Evolutionary conservation across 1,140 invertebrate species (phyloP).

Genomic region (Acyrthosiphon pisum): DNA sequence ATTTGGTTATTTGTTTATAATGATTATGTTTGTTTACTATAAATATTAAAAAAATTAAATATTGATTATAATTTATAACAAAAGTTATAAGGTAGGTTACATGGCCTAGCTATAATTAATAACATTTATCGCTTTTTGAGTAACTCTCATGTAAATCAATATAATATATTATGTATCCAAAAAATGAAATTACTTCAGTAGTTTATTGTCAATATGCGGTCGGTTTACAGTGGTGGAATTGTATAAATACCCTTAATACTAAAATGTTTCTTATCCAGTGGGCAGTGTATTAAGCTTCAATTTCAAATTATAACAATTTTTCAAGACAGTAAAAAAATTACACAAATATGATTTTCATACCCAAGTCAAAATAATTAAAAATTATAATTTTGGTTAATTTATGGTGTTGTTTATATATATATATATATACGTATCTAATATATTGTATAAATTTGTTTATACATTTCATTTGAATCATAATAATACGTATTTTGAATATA

Average conservation of each 20-base stretch:
- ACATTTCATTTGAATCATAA: conserved; percentile 10
- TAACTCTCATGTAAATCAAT: too few species aligned
- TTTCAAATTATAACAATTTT: neutral
- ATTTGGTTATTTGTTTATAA: neutral
- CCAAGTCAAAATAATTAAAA: neutral
- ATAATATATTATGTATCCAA: too few species aligned
- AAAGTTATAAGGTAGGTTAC: too few species aligned
- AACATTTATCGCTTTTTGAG: too few species aligned
- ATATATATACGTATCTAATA: neutral
- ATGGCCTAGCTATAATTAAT: too few species aligned
- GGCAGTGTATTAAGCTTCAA: neutral
- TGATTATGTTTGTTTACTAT: neutral
- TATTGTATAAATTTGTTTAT: neutral
- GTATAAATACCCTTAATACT: too few species aligned
- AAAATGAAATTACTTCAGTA: too few species aligned
- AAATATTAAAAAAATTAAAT: neutral
- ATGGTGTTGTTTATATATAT: neutral
- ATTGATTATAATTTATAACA: neutral
- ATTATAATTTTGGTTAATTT: neutral
- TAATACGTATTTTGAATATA: neutral
- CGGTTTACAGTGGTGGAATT: too few species aligned
- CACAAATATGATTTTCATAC: neutral
- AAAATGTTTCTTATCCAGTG: too few species aligned
- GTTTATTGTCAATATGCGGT: too few species aligned
- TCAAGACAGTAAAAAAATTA: neutral